phyloP scores from a whole-genome alignment of 2,113 vertebrate species.

The Python bivittatus region DNA sequence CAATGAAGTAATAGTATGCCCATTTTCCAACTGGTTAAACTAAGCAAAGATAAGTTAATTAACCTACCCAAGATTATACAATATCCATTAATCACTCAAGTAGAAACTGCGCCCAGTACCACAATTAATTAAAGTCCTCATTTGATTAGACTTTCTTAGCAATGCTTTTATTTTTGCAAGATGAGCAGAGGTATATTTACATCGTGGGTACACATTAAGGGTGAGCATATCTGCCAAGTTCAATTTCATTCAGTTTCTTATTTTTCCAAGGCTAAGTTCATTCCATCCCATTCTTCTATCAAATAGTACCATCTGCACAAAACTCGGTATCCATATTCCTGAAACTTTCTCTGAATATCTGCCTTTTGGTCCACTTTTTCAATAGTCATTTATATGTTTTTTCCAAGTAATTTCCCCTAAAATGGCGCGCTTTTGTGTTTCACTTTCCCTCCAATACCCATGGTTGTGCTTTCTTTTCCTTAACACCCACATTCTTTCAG shows the following conservation, averaged over 20 bases:
- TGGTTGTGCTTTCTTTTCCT: not conserved
- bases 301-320: not conserved
- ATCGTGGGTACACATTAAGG: not conserved
- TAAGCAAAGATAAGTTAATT: conserved; percentile 53
- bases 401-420: not conserved
- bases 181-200: not conserved
- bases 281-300: not conserved
- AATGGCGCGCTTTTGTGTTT: not conserved
- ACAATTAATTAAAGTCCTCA: conserved; percentile 32
- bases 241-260: not conserved
- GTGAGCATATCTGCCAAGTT: not conserved
- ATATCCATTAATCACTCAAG: conserved; percentile 40
- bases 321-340: not conserved
- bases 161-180: not conserved
- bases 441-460: not conserved
- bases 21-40: conserved; percentile 49
- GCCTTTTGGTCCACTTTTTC: not conserved
- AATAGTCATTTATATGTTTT: not conserved
- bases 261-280: not conserved
- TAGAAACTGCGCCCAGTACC: conserved; percentile 47
- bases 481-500: not conserved
- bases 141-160: conserved; percentile 42
- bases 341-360: not conserved
- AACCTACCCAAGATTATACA: conserved; percentile 45
- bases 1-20: conserved; percentile 47